phyloP scores from a whole-genome alignment of 2,113 vertebrate genomes.

The Platysteira castanea region DNA sequence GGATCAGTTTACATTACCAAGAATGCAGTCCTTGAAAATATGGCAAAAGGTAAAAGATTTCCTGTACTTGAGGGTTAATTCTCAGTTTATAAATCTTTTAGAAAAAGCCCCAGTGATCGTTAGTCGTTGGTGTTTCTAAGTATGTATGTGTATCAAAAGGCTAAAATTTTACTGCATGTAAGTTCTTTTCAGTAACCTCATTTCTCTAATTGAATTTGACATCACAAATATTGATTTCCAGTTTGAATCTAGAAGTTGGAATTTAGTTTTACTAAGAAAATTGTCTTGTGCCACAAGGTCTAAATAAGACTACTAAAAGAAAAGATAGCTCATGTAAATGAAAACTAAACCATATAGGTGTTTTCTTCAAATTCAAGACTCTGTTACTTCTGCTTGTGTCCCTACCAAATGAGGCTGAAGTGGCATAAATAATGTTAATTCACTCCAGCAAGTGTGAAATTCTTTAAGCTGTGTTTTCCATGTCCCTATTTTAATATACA shows the following conservation, averaged over 20 bases:
- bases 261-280: not conserved
- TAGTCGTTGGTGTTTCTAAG: not conserved
- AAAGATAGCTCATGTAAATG: not conserved
- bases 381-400: not conserved
- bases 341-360: not conserved
- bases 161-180: not conserved
- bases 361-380: not conserved
- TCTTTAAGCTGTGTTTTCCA: not conserved
- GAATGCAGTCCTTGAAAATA: conserved; percentile 40
- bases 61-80: not conserved
- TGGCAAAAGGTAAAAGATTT: conserved; percentile 64
- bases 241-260: not conserved
- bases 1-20: conserved; percentile 50
- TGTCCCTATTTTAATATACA: not conserved
- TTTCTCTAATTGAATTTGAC: not conserved
- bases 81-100: not conserved
- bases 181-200: not conserved
- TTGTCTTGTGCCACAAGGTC: not conserved
- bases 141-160: not conserved
- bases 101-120: fast-evolving
- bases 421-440: not conserved
- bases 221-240: not conserved
- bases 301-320: not conserved
- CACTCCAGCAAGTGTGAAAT: not conserved
- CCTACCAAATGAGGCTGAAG: not conserved